Conservation (phyloP, 2,797 vertebrate genomes). For the Craterocephalus amniculus region DNA sequence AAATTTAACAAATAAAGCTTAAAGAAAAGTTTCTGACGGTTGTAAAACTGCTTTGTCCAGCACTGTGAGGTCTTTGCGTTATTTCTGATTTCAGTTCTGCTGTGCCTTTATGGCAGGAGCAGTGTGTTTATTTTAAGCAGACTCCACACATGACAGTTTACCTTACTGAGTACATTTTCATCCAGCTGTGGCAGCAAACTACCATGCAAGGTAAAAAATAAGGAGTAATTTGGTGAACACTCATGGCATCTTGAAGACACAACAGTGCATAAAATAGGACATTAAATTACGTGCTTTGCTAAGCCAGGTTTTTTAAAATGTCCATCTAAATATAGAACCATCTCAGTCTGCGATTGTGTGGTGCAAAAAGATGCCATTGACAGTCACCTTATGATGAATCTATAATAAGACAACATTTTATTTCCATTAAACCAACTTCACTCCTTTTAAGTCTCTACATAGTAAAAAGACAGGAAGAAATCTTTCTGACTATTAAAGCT, state of each 20-base stretch:
- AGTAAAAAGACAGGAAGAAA: background rate
- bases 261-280: background rate
- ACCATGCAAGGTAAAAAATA: background rate
- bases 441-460: background rate
- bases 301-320: background rate
- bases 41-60: background rate
- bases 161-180: background rate
- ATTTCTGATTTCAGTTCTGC: background rate
- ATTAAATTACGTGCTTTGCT: slow-evolving; percentile 3
- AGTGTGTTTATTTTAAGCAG: slow-evolving; percentile 2
- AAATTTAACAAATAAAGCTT: background rate
- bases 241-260: background rate
- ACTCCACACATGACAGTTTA: slow-evolving; percentile 10
- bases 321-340: background rate
- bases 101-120: background rate
- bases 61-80: background rate
- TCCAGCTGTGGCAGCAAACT: slow-evolving; percentile 1
- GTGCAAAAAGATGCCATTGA: background rate
- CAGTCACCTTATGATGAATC: background rate
- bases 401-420: background rate
- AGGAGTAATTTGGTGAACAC: background rate
- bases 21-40: background rate
- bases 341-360: background rate
- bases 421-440: background rate
- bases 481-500: background rate